Percentiles rank a stretch among this genome's conserved stretches.
Evolutionary conservation across 92 coral and sea anemone species (phyloP).

Genomic region (Porites rus): DNA sequence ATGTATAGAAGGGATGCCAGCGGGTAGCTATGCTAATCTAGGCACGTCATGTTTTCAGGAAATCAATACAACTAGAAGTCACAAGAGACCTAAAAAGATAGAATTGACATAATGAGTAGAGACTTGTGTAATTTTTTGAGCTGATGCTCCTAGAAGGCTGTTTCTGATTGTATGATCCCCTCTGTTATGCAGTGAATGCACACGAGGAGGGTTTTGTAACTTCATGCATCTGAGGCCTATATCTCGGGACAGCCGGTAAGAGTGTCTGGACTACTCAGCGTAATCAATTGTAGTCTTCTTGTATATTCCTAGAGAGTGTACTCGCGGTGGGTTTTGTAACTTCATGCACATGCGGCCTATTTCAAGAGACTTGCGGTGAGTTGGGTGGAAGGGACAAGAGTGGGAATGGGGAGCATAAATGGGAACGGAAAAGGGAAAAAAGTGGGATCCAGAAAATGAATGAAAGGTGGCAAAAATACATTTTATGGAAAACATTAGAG

Average conservation of each 20-base stretch:
- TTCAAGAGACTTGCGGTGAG: conserved; percentile 95
- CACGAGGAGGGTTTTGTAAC: conserved; percentile 97
- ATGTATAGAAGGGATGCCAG: too few relatives aligned
- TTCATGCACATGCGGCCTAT: conserved; percentile 99
- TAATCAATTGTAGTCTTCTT: conserved; percentile 68
- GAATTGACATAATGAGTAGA: too few relatives aligned
- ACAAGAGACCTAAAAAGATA: too few relatives aligned
- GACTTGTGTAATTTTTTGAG: too few relatives aligned
- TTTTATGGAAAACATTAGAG: too few relatives aligned
- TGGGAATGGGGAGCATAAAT: neutral
- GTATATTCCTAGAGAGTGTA: conserved; percentile 86
- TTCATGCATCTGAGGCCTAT: conserved; percentile 97
- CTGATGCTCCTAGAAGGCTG: neutral
- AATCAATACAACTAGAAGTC: too few relatives aligned
- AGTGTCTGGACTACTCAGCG: conserved; percentile 33
- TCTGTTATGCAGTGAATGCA: conserved; percentile 91
- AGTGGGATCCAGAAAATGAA: neutral
- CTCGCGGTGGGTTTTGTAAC: conserved; percentile 98
- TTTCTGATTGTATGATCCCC: conserved; percentile 43
- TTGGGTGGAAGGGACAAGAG: conserved; percentile 15
- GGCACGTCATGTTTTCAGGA: too few relatives aligned
- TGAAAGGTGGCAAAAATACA: too few relatives aligned
- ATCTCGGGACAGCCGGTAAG: conserved; percentile 94
- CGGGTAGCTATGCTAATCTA: too few relatives aligned
- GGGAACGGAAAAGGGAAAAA: neutral